Evolutionary conservation across 1,140 invertebrate species (phyloP).

Genomic region (Drosophila quadrilineata): DNA sequence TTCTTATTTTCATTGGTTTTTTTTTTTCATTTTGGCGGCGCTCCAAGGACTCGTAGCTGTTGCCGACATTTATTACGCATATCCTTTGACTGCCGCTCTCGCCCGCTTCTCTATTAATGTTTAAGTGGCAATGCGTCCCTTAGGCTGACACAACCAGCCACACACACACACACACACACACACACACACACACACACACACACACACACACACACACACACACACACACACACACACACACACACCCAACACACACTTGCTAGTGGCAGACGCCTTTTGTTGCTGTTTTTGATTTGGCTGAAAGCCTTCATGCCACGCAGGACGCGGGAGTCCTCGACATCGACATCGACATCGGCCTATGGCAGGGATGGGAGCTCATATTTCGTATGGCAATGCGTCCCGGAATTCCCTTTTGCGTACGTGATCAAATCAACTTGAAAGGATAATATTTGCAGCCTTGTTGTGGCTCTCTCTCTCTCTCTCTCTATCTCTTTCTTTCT

Average conservation of each 20-base stretch:
- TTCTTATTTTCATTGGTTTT: constrained; percentile 3
- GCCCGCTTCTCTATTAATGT: constrained; percentile 74
- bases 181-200: constrained; percentile 27
- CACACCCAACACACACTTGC: too few relatives aligned
- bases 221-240: constrained; percentile 4
- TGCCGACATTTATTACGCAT: constrained; percentile 76
- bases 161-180: not conserved
- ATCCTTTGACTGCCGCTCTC: constrained; percentile 51
- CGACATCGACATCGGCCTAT: constrained; percentile 28
- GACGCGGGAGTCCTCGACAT: constrained; percentile 17
- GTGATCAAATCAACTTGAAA: constrained; percentile 82
- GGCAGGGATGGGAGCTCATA: constrained; percentile 61
- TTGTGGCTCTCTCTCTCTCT: constrained; percentile 38
- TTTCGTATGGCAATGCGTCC: constrained; percentile 69
- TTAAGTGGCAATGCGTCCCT: constrained; percentile 77
- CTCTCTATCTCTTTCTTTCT: not conserved
- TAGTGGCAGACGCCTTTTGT: constrained; percentile 52
- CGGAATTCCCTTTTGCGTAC: constrained; percentile 80
- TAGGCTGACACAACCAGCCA: constrained; percentile 47
- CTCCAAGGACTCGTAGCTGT: constrained; percentile 16
- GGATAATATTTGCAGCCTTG: constrained; percentile 78
- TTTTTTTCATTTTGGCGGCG: constrained; percentile 24
- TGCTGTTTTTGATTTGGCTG: constrained; percentile 80
- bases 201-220: constrained; percentile 6
- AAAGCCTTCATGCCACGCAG: constrained; percentile 51